Evolutionary conservation across 1,140 invertebrate species (phyloP).

Genomic region (Sinonovacula constricta): DNA sequence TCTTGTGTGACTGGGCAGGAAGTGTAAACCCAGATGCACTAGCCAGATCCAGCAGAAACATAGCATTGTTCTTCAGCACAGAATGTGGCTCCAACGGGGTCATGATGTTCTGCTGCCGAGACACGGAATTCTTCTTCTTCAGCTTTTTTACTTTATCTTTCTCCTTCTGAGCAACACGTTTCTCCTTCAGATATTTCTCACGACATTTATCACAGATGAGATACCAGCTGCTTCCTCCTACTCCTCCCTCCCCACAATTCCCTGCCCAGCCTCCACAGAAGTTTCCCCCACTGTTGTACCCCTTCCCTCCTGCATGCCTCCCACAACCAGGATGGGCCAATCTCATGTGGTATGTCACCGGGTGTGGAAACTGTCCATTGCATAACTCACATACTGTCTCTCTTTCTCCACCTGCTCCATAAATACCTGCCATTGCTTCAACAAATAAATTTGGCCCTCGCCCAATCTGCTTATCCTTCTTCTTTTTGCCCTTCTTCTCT

Average conservation of each 20-base stretch:
- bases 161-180: constrained; percentile 77
- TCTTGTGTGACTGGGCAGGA: constrained; percentile 68
- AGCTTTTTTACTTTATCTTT: constrained; percentile 77
- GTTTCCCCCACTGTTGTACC: constrained; percentile 91
- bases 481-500: constrained; percentile 75
- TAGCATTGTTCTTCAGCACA: constrained; percentile 94
- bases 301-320: constrained; percentile 89
- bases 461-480: constrained; percentile 78
- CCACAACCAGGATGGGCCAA: constrained; percentile 94
- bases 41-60: constrained; percentile 94
- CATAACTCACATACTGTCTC: constrained; percentile 93
- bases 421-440: constrained; percentile 65
- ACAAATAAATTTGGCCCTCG: constrained; percentile 57
- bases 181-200: constrained; percentile 86
- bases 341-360: constrained; percentile 95
- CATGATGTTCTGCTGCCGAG: constrained; percentile 69
- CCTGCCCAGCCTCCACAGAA: constrained; percentile 93
- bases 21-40: constrained; percentile 82
- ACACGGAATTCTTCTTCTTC: constrained; percentile 72
- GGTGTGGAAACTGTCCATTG: constrained; percentile 85
- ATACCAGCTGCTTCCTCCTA: constrained; percentile 92
- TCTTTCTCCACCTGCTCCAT: constrained; percentile 70
- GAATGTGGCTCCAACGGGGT: constrained; percentile 84
- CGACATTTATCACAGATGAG: constrained; percentile 93
- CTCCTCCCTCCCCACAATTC: constrained; percentile 91